phyloP scores from a whole-genome alignment of 2,888 invertebrate genomes.

The Odontomyia ornata region DNA sequence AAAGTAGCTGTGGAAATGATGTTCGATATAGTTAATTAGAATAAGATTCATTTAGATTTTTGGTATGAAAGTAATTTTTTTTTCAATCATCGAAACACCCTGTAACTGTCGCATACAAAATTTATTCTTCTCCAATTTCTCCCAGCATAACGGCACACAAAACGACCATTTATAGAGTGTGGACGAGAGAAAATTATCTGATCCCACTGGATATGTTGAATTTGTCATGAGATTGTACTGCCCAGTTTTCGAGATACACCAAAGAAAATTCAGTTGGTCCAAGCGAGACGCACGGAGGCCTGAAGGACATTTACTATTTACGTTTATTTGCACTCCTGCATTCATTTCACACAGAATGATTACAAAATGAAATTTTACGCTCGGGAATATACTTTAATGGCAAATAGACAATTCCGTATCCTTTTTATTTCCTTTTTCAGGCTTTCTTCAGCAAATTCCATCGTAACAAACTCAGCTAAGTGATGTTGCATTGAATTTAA shows the following conservation, averaged over 20 bases:
- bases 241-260: background rate
- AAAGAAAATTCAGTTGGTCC: background rate
- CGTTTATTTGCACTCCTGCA: background rate
- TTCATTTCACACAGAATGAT: conserved; percentile 14
- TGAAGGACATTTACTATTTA: background rate
- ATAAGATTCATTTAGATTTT: too few relatives aligned
- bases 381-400: conserved; percentile 27
- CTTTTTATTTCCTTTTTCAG: background rate
- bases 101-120: too few relatives aligned
- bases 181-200: conserved; percentile 36
- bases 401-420: conserved; percentile 29
- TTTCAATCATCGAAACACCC: too few relatives aligned
- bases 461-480: background rate
- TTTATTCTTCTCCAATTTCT: too few relatives aligned
- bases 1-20: too few relatives aligned
- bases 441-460: background rate
- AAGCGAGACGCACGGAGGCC: background rate
- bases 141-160: background rate
- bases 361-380: conserved; percentile 29
- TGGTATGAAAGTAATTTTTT: too few relatives aligned
- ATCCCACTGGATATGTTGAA: conserved; percentile 14
- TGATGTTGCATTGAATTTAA: conserved; percentile 20
- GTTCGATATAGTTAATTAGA: too few relatives aligned
- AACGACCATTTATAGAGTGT: conserved; percentile 24
- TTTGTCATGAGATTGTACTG: conserved; percentile 23